Conservation (phyloP, 2,113 vertebrate genomes). For the Myrmecophaga tridactyla region DNA sequence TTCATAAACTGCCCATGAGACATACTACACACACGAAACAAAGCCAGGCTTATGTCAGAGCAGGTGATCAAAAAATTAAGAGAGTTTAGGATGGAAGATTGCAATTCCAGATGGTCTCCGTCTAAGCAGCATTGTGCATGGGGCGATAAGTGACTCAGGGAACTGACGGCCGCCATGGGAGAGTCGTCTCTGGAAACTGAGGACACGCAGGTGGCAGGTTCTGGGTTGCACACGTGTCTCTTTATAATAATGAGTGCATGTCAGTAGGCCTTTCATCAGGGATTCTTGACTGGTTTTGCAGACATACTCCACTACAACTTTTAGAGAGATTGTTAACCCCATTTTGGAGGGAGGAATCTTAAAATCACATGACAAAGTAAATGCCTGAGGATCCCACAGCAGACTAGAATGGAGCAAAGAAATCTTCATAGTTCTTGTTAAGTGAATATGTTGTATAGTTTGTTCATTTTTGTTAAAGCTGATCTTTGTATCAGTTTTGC, state of each 20-base stretch:
- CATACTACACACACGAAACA: conserved; percentile 22
- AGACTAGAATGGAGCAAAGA: conserved; percentile 38
- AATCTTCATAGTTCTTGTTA: neutral
- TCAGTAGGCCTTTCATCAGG: neutral
- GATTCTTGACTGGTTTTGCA: conserved; percentile 31
- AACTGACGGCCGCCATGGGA: neutral
- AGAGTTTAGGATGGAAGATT: neutral
- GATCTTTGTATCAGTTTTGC: conserved; percentile 2
- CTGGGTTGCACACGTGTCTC: conserved; percentile 10
- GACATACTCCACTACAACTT: neutral
- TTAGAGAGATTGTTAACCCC: conserved; percentile 14
- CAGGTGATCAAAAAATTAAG: conserved; percentile 47
- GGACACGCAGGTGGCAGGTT: neutral
- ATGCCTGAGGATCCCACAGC: neutral
- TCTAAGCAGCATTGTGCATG: neutral
- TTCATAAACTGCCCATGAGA: conserved; percentile 48
- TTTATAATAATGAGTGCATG: neutral
- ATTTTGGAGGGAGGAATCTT: conserved; percentile 23
- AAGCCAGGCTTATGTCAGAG: conserved; percentile 52
- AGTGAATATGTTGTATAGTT: neutral
- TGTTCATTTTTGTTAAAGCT: neutral
- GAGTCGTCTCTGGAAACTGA: neutral
- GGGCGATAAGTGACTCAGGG: neutral
- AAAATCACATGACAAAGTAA: conserved; percentile 27
- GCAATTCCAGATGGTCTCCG: conserved; percentile 20